Percentiles rank a stretch among this genome's conserved stretches.
phyloP scores from a whole-genome alignment of 2,888 invertebrate species.

The Heliconius erato region DNA sequence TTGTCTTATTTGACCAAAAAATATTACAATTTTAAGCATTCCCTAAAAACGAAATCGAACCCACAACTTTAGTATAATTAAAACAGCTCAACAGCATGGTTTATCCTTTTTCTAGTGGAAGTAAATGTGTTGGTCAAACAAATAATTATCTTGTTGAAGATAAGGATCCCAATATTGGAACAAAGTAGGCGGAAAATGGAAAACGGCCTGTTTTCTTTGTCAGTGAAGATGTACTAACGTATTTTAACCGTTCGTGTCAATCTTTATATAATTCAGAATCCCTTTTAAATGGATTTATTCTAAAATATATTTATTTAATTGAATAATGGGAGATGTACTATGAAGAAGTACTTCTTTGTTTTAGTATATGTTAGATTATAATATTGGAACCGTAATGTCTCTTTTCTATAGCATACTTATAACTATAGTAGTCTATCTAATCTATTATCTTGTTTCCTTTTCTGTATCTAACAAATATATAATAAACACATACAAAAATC shows the following conservation, averaged over 20 bases:
- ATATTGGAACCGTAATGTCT: neutral
- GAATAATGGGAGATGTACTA: neutral
- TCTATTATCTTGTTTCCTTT: too few relatives aligned
- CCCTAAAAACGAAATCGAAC: neutral
- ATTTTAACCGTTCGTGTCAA: slow-evolving; percentile 12
- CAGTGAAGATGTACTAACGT: neutral
- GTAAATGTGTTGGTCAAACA: neutral
- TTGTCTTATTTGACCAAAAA: neutral
- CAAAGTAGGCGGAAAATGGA: slow-evolving; percentile 28
- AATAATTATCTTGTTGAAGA: slow-evolving; percentile 13
- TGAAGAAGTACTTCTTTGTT: neutral
- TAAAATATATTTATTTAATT: neutral
- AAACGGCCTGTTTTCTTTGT: slow-evolving; percentile 9
- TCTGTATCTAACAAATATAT: neutral
- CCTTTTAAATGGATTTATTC: neutral
- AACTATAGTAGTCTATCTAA: too few relatives aligned
- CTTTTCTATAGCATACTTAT: neutral
- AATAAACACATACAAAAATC: neutral
- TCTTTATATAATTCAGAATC: neutral
- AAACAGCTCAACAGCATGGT: neutral
- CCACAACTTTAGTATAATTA: neutral
- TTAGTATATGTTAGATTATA: neutral
- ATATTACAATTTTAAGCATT: neutral
- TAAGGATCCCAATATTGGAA: slow-evolving; percentile 7
- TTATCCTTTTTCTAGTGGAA: neutral